Evolutionary conservation across 2,113 vertebrate genomes (phyloP).

Genomic region (Urocitellus parryii): DNA sequence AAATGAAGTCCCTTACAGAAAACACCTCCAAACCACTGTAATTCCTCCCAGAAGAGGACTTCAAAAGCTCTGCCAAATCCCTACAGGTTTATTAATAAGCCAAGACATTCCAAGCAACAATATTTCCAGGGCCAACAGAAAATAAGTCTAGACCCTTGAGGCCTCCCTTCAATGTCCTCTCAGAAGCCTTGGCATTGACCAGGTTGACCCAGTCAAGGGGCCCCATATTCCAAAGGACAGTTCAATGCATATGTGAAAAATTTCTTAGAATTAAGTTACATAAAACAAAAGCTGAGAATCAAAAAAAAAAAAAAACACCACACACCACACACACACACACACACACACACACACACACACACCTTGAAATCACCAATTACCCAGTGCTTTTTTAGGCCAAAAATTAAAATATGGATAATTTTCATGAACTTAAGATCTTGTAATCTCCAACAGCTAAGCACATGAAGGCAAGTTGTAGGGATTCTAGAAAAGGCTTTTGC

Average conservation of each 20-base stretch:
- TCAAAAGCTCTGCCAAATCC: not conserved
- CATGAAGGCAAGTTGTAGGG: not conserved
- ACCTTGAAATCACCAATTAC: not conserved
- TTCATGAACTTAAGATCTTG: not conserved
- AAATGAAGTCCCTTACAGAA: not conserved
- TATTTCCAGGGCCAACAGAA: not conserved
- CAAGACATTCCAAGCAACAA: not conserved
- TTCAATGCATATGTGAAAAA: not conserved
- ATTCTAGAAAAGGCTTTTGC: rapidly evolving
- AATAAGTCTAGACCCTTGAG: not conserved
- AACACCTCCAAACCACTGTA: not conserved
- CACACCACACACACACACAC: too few species aligned
- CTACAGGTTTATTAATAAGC: not conserved
- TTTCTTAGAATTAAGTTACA: not conserved
- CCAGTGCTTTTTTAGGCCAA: not conserved
- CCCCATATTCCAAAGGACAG: not conserved
- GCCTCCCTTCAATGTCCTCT: not conserved
- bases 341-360: too few species aligned
- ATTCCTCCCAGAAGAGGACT: not conserved
- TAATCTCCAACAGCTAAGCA: not conserved
- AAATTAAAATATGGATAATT: not conserved
- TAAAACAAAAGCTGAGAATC: not conserved
- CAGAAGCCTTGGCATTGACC: not conserved
- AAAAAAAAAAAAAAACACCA: not conserved
- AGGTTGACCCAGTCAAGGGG: not conserved